phyloP scores from a whole-genome alignment of 2,797 vertebrate species.

The Apogon hyalosoma region DNA sequence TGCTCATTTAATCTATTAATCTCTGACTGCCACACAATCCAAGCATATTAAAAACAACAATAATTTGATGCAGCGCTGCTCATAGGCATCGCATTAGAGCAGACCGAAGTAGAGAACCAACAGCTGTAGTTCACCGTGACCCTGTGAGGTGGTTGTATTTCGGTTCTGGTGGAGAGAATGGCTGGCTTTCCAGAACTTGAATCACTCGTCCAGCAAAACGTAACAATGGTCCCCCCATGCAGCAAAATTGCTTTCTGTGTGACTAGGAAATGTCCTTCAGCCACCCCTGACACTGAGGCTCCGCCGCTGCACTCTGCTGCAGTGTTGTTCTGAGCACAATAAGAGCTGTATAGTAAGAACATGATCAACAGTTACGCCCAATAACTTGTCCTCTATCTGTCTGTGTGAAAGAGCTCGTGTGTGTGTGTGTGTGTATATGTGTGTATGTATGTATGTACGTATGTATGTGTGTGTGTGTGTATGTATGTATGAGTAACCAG shows the following conservation, averaged over 20 bases:
- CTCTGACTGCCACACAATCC: no score
- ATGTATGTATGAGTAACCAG: no score
- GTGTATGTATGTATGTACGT: no score
- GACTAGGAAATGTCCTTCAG: conserved; percentile 56
- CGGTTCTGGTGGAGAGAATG: conserved; percentile 20
- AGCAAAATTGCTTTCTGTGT: conserved; percentile 64
- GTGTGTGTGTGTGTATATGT: no score
- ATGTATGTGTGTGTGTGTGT: no score
- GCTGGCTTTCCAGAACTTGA: conserved; percentile 30
- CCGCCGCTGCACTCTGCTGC: conserved; percentile 11
- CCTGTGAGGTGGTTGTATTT: conserved; percentile 19
- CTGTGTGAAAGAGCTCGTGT: not conserved
- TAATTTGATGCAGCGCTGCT: conserved; percentile 8
- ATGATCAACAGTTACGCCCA: conserved; percentile 12
- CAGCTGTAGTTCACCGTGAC: conserved; percentile 25
- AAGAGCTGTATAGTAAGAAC: conserved; percentile 11
- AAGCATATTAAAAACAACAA: conserved; percentile 16
- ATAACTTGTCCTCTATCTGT: conserved; percentile 3
- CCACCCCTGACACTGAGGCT: conserved; percentile 22
- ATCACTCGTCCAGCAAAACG: conserved; percentile 57
- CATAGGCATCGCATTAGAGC: conserved; percentile 9
- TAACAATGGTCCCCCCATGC: conserved; percentile 28
- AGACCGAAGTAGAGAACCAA: conserved; percentile 17
- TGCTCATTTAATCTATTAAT: no score
- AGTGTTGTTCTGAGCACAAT: conserved; percentile 18